Evolutionary conservation across 2,113 vertebrate genomes (phyloP), one percentile per base, ranked within the genome.

Genomic region (Perccottus glenii): DNA sequence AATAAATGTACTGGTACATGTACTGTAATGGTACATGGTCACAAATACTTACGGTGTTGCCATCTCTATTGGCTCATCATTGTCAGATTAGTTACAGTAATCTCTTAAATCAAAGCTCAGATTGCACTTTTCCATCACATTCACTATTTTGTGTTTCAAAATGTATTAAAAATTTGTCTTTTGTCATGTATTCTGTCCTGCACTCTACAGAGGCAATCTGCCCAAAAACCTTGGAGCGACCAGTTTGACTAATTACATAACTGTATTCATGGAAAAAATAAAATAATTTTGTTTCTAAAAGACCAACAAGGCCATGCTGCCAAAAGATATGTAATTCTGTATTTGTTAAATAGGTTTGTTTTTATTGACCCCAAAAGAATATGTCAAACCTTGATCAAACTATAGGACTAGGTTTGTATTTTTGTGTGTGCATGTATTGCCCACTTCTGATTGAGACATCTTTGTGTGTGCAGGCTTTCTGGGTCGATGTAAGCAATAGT

Each of bases 161-260:
- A 53, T 43, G 74, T 49, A 33, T 60, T 62, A 45, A 65, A 19
- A 67, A 45, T 27, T 61, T 61, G 64, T 38, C 32, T 69, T 48
- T 83, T 75, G 51, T 68, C 73, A 69, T 82, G 70, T 86, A 59
- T 73, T 82, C 82, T 69, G 60, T 66, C 78, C 75, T 52, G 53
- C 59, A 73, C 63, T 73, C 65, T 65, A 70, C 63, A 71, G 61
- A 73, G 63, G 47, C 46, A 48, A 15, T 69, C 58, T 87, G 83
- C 74, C 79, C 78, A 82, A 67, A 47, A 83, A 73, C 82, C 76
- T 85, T 85, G 71, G 68, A 72, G 57, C 60, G 68, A 50, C 60
- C 2, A 32, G 42, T 71, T 64, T 64, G 71, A 70, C 46, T 64
- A 60, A 60, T 52, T 78, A 38, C 60, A n/a, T 70, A 48, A 68